Percentiles rank a stretch among this genome's conserved stretches.
These are phyloP conservation scores for Eupithecia pulchellata DNA, from an alignment of 2,888 invertebrate genomes.

Conservation along the genomic window DNA sequence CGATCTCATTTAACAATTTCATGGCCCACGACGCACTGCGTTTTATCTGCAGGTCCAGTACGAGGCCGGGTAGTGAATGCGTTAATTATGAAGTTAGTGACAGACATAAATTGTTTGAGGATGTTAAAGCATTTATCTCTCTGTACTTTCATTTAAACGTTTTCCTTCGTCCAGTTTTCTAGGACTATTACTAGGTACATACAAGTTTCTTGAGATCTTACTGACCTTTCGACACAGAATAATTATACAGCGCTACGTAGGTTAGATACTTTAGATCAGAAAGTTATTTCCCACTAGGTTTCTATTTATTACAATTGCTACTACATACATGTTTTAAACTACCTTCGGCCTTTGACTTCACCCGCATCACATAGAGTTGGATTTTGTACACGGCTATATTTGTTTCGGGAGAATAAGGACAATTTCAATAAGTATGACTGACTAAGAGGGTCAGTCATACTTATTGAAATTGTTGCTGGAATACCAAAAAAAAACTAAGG, in stretches of 20 bases:
- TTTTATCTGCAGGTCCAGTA: too few relatives aligned
- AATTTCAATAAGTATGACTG: not conserved
- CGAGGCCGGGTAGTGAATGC: too few relatives aligned
- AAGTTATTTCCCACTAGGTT: conserved; percentile 11
- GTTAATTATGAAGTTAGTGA: not conserved
- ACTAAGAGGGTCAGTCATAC: too few relatives aligned
- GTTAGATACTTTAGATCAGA: conserved; percentile 12
- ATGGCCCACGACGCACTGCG: too few relatives aligned
- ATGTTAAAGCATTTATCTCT: not conserved
- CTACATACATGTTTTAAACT: not conserved
- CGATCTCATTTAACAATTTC: too few relatives aligned
- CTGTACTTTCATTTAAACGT: not conserved
- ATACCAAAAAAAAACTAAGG: not conserved
- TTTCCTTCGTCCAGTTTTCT: conserved; percentile 2
- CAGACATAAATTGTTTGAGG: not conserved
- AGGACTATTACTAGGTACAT: not conserved
- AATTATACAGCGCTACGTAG: too few relatives aligned
- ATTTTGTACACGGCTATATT: not conserved
- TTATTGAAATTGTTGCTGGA: too few relatives aligned
- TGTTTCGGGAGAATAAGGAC: not conserved
- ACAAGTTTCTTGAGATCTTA: conserved; percentile 7
- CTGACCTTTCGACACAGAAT: too few relatives aligned
- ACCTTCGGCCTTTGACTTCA: not conserved
- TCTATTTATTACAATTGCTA: conserved; percentile 8
- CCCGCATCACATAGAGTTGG: not conserved